Percentiles rank a stretch among this genome's conserved stretches.
phyloP scores from a whole-genome alignment of 2,113 vertebrate genomes.

The Pachypanchax playfairii region DNA sequence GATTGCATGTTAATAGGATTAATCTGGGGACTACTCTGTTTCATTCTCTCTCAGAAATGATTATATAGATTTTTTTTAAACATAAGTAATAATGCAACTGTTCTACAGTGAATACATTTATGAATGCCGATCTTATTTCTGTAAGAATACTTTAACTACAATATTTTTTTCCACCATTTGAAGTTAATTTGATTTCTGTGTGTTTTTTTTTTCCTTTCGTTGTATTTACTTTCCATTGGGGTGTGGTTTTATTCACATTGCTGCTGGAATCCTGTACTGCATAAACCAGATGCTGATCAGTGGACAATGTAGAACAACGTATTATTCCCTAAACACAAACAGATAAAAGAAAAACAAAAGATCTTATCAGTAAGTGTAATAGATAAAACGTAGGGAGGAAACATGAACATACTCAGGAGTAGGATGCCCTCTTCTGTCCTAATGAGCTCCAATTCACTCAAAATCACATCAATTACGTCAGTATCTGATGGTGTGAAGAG shows the following conservation, averaged over 20 bases:
- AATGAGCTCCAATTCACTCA: slow-evolving; percentile 20
- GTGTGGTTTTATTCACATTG: slow-evolving; percentile 23
- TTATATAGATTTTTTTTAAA: neutral
- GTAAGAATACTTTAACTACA: too few relatives aligned
- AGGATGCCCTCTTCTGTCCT: slow-evolving; percentile 50
- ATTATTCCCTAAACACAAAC: neutral
- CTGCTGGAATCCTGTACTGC: neutral
- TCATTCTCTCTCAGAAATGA: neutral
- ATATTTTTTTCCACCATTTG: too few relatives aligned
- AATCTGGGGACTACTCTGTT: slow-evolving; percentile 17
- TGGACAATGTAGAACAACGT: neutral
- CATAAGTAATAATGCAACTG: too few relatives aligned
- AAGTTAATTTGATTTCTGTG: too few relatives aligned
- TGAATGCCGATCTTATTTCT: too few relatives aligned
- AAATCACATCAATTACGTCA: slow-evolving; percentile 35
- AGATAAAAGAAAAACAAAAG: neutral
- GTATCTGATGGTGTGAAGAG: slow-evolving; percentile 26
- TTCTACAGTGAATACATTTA: too few relatives aligned
- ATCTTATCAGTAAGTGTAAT: neutral
- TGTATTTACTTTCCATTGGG: too few relatives aligned
- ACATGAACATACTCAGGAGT: slow-evolving; percentile 9
- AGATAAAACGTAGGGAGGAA: too few relatives aligned
- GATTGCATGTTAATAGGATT: slow-evolving; percentile 59
- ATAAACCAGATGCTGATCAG: neutral
- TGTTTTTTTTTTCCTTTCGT: too few relatives aligned